Conservation (phyloP, 2,888 invertebrate genomes). For the Papilio gigon region DNA sequence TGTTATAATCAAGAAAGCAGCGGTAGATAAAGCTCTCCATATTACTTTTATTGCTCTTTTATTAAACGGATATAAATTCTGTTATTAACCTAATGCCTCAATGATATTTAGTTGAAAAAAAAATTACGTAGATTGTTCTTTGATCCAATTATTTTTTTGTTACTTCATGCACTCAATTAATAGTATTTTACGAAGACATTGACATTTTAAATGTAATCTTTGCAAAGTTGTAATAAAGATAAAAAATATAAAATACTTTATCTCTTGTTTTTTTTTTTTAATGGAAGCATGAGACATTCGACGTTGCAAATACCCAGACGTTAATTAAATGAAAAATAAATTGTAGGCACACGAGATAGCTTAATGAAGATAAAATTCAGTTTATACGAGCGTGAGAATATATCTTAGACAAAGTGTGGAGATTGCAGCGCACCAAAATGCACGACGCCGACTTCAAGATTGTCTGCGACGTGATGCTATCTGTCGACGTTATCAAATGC, state of each 20-base stretch:
- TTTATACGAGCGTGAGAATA: slow-evolving; percentile 30
- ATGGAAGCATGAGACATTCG: not conserved
- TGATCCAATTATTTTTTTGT: too few relatives aligned
- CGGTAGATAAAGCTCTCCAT: slow-evolving; percentile 5
- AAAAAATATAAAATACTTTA: not conserved
- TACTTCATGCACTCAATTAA: too few relatives aligned
- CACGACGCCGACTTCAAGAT: slow-evolving; percentile 32
- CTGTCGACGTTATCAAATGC: slow-evolving; percentile 42
- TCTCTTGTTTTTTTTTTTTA: not conserved
- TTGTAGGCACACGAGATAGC: not conserved
- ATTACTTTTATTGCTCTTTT: not conserved
- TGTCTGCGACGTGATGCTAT: slow-evolving; percentile 41
- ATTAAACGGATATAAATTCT: not conserved
- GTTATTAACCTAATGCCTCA: not conserved
- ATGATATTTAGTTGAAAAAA: too few relatives aligned
- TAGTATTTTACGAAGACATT: not conserved
- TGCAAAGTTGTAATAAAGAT: not conserved
- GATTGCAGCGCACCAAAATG: slow-evolving; percentile 37
- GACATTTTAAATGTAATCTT: not conserved
- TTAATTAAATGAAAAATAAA: not conserved
- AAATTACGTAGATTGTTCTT: too few relatives aligned
- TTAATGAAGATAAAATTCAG: not conserved
- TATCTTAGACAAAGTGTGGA: slow-evolving; percentile 17
- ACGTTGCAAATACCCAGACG: not conserved
- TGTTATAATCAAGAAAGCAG: not conserved